These are phyloP conservation scores for Lasioglossum oenotherae DNA, from an alignment of 2,888 invertebrate species.

Conservation along the genomic window DNA sequence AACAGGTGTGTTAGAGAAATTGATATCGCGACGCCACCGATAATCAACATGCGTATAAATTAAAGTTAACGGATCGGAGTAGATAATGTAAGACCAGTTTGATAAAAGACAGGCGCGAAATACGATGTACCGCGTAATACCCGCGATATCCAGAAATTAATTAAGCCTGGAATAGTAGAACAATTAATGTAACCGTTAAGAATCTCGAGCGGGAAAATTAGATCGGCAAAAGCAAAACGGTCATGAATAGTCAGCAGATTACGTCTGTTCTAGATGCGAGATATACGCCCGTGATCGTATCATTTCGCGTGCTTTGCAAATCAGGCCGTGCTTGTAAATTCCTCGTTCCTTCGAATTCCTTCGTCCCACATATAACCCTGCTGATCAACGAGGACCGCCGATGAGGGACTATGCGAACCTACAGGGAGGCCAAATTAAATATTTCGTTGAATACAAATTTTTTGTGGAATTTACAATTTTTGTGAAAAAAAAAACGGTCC, in stretches of 20 bases:
- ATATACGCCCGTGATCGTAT: background rate
- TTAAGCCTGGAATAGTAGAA: background rate
- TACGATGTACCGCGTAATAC: background rate
- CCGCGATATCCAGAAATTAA: constrained; percentile 8
- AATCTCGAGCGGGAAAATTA: constrained; percentile 8
- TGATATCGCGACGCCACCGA: background rate
- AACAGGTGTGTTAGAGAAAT: background rate
- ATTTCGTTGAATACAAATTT: no score
- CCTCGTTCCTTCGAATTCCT: background rate
- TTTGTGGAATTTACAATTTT: background rate
- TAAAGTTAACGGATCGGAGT: background rate
- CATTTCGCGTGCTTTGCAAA: constrained; percentile 1
- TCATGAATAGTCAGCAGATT: constrained; percentile 14
- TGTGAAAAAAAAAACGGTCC: background rate
- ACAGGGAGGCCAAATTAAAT: background rate
- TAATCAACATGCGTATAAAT: background rate
- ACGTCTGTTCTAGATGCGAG: background rate
- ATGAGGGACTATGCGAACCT: background rate
- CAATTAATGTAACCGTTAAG: constrained; percentile 17
- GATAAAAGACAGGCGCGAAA: background rate
- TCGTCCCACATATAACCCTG: background rate
- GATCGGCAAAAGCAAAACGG: constrained; percentile 19
- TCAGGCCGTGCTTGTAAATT: background rate
- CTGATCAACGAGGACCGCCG: background rate
- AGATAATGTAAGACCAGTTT: background rate